A percentile compares a stretch with the other conserved stretches of the same genome.
Conservation (phyloP, 1,140 invertebrate genomes). For the Fopius arisanus region DNA sequence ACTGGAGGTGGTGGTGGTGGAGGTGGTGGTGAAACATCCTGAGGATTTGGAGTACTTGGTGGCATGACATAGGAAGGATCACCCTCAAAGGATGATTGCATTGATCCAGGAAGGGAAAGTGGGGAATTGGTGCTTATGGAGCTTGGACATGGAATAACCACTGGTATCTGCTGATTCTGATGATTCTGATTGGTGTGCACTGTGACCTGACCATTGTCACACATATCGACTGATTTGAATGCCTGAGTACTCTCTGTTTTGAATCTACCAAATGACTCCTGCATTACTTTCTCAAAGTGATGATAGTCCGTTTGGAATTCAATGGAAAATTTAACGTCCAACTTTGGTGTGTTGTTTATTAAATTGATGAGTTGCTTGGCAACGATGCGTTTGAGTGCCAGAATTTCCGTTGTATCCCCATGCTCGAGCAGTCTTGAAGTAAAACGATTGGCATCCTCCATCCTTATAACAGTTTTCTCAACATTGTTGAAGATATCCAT, state of each 20-base stretch:
- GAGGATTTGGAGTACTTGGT: conserved; percentile 53
- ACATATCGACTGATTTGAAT: conserved; percentile 40
- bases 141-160: conserved; percentile 61
- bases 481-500: conserved; percentile 86
- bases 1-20: conserved; percentile 41
- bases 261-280: conserved; percentile 78
- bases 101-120: conserved; percentile 72
- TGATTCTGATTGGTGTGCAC: neutral
- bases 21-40: conserved; percentile 63
- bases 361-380: conserved; percentile 78
- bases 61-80: conserved; percentile 60
- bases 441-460: conserved; percentile 87
- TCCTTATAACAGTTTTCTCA: conserved; percentile 80
- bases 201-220: conserved; percentile 41
- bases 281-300: conserved; percentile 74
- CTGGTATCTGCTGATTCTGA: conserved; percentile 44
- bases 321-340: conserved; percentile 78
- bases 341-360: conserved; percentile 80
- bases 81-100: conserved; percentile 83
- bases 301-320: conserved; percentile 84
- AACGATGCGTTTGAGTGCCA: conserved; percentile 81
- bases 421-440: conserved; percentile 79
- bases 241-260: conserved; percentile 67
- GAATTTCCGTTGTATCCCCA: conserved; percentile 83
- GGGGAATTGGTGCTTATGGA: conserved; percentile 71